Percentiles rank a stretch among this genome's conserved stretches.
These are phyloP conservation scores for Penelope pileata DNA, from an alignment of 2,113 vertebrate genomes.

Conservation along the genomic window DNA sequence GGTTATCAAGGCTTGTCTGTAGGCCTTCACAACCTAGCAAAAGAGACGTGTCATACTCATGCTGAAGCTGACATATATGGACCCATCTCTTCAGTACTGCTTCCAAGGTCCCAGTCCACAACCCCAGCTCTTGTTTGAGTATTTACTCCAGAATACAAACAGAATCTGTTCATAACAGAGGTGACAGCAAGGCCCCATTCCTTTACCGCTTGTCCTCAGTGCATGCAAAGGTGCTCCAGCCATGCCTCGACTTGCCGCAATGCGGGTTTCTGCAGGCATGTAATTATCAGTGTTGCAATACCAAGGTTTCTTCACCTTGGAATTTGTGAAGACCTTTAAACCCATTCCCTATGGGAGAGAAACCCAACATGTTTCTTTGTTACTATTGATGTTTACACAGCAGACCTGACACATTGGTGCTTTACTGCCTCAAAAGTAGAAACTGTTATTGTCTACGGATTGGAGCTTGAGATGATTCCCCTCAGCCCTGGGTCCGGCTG, in stretches of 20 bases:
- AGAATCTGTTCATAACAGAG: background rate
- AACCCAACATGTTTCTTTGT: background rate
- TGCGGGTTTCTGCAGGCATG: rapidly evolving
- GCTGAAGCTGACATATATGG: background rate
- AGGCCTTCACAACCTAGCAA: background rate
- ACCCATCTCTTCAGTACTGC: background rate
- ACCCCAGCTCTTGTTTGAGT: background rate
- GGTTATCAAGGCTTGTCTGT: background rate
- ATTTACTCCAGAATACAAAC: background rate
- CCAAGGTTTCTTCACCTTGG: conserved; percentile 42
- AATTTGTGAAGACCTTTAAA: conserved; percentile 70
- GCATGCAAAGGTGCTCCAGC: rapidly evolving
- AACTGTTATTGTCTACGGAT: background rate
- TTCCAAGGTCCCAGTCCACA: background rate
- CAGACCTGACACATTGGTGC: background rate
- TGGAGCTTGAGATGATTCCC: background rate
- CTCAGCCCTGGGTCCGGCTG: background rate
- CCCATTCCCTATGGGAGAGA: conserved; percentile 56
- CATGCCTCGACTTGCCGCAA: rapidly evolving
- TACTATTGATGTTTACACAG: background rate
- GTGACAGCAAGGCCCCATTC: background rate
- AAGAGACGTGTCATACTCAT: background rate
- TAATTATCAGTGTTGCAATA: background rate
- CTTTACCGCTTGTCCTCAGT: background rate
- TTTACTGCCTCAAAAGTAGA: background rate